A percentile compares a stretch with the other conserved stretches of the same genome.
These are phyloP conservation scores for Cheumatopsyche charites DNA, from an alignment of 1,140 invertebrate species.

Conservation along the genomic window DNA sequence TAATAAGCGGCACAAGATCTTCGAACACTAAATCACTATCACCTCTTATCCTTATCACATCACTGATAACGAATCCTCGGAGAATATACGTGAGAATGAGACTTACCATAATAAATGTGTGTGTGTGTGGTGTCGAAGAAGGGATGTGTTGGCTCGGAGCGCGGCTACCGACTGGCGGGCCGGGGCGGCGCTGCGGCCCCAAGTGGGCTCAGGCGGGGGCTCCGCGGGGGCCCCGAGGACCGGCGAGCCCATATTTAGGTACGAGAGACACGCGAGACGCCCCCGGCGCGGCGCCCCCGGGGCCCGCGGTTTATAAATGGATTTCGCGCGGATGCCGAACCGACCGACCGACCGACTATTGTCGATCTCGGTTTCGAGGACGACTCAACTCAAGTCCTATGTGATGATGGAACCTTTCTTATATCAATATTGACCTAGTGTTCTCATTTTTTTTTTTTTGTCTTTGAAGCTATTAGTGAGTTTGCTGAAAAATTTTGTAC, in stretches of 20 bases:
- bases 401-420: not conserved
- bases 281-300: slow-evolving; percentile 9
- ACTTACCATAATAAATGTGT: slow-evolving; percentile 47
- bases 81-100: no score
- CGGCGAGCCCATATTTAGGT: slow-evolving; percentile 47
- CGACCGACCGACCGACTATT: slow-evolving; percentile 9
- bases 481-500: no score
- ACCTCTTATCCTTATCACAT: no score
- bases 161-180: slow-evolving; percentile 44
- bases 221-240: slow-evolving; percentile 15
- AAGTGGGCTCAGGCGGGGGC: slow-evolving; percentile 35
- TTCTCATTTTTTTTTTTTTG: not conserved
- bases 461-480: no score
- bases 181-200: not conserved
- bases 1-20: no score
- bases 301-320: slow-evolving; percentile 29
- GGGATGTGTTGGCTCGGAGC: slow-evolving; percentile 44
- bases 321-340: slow-evolving; percentile 24
- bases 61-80: not conserved
- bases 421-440: not conserved
- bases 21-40: no score
- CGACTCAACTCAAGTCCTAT: not conserved
- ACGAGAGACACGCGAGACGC: slow-evolving; percentile 30
- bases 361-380: not conserved
- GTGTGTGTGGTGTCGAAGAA: slow-evolving; percentile 46